Evolutionary conservation across 1,140 invertebrate species (phyloP).

Genomic region (Dendrolimus kikuchii): DNA sequence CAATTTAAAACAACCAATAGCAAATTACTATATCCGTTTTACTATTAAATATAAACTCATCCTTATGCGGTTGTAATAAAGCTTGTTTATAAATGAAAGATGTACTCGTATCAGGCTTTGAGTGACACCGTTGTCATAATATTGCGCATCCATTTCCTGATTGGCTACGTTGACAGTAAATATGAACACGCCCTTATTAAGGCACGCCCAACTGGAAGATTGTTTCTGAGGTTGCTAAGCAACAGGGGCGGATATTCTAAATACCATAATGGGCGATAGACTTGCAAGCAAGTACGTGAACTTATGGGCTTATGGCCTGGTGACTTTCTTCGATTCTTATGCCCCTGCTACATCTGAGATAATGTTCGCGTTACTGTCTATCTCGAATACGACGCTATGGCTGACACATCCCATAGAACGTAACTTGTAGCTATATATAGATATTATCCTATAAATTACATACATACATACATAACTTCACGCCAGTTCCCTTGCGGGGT

Average conservation of each 20-base stretch:
- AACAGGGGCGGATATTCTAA: conserved; percentile 21
- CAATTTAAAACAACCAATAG: conserved; percentile 22
- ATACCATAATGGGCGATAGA: too few relatives aligned
- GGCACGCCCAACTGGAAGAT: conserved; percentile 9
- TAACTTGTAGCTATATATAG: too few relatives aligned
- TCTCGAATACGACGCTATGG: too few relatives aligned
- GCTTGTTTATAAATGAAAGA: conserved; percentile 9
- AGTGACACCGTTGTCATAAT: conserved; percentile 50
- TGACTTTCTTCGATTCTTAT: too few relatives aligned
- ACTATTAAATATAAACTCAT: conserved; percentile 5
- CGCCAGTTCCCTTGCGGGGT: too few relatives aligned
- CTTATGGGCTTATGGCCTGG: too few relatives aligned
- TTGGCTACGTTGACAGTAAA: conserved; percentile 30
- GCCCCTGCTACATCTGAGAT: too few relatives aligned
- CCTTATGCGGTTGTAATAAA: conserved; percentile 7
- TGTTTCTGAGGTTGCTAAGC: conserved; percentile 31
- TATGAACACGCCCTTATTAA: conserved; percentile 16
- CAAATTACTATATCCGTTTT: conserved; percentile 13
- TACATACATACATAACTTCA: too few relatives aligned
- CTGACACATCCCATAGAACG: too few relatives aligned
- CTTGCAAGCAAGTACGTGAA: too few relatives aligned
- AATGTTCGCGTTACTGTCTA: too few relatives aligned
- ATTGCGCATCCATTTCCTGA: conserved; percentile 40
- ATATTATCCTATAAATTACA: too few relatives aligned
- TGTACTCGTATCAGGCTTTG: conserved; percentile 30